Conservation (phyloP, 1,140 invertebrate species). For the Bombus pyrosoma region DNA sequence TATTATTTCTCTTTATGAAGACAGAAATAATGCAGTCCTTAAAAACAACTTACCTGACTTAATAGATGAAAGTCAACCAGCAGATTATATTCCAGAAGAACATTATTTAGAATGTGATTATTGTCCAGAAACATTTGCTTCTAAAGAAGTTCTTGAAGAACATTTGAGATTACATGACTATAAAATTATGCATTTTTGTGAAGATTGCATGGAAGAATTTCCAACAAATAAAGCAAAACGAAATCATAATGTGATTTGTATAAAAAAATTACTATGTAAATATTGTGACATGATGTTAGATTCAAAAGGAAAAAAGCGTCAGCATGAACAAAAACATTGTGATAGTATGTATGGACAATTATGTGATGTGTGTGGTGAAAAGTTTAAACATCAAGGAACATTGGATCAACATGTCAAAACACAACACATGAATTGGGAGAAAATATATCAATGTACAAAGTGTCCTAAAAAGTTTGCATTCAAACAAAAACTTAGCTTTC, state of each 20-base stretch:
- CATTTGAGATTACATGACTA: constrained; percentile 78
- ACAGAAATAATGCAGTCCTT: constrained; percentile 61
- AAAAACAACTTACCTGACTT: constrained; percentile 66
- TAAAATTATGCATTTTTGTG: constrained; percentile 77
- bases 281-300: constrained; percentile 76
- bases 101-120: constrained; percentile 78
- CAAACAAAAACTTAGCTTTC: constrained; percentile 81
- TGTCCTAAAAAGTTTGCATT: constrained; percentile 81
- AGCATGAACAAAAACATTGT: constrained; percentile 81
- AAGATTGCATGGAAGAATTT: constrained; percentile 79
- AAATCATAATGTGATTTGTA: constrained; percentile 75
- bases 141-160: constrained; percentile 74
- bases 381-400: constrained; percentile 80
- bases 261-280: constrained; percentile 77
- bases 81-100: constrained; percentile 61
- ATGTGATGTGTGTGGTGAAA: constrained; percentile 80
- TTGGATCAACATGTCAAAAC: constrained; percentile 80
- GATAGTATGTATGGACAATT: constrained; percentile 78
- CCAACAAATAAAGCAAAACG: constrained; percentile 76
- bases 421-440: constrained; percentile 79
- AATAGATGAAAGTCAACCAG: constrained; percentile 54
- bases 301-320: constrained; percentile 79
- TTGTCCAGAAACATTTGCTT: constrained; percentile 73
- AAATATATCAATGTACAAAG: constrained; percentile 79
- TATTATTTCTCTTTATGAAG: constrained; percentile 75